phyloP scores from a whole-genome alignment of 1,140 invertebrate species.

The Lamellibrachia luymesi region DNA sequence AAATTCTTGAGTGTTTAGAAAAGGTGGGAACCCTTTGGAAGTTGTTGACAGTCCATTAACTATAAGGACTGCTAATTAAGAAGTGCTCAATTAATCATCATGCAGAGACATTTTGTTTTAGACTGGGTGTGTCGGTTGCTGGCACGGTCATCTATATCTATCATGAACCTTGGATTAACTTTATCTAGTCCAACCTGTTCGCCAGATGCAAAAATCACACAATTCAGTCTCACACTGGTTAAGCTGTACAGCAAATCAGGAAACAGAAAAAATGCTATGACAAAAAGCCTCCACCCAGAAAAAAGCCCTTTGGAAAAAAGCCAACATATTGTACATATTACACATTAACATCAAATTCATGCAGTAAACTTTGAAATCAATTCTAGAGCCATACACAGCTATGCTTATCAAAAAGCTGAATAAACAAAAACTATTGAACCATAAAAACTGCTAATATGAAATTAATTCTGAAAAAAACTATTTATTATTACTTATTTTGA shows the following conservation, averaged over 20 bases:
- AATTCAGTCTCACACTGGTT: not conserved
- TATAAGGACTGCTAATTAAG: not conserved
- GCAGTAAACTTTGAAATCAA: not conserved
- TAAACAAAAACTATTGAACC: not conserved
- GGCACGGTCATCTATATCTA: constrained; percentile 4
- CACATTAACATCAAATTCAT: not conserved
- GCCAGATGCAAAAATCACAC: not conserved
- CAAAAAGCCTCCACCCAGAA: not conserved
- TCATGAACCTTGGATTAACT: not conserved
- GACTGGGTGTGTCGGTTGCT: not conserved
- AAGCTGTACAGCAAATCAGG: not conserved
- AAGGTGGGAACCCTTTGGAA: not conserved
- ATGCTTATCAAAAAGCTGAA: not conserved
- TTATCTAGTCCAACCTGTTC: not conserved
- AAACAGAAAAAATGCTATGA: not conserved
- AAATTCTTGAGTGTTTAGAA: constrained; percentile 1
- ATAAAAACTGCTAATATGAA: not conserved
- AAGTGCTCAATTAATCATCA: not conserved
- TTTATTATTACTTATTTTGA: too few species aligned
- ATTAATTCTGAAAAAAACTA: not conserved
- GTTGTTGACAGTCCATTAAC: not conserved
- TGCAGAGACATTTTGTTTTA: not conserved
- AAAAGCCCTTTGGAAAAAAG: not conserved
- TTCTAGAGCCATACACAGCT: not conserved
- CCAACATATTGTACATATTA: not conserved